Evolutionary conservation across 2,888 invertebrate species (phyloP).

Genomic region (Sympetrum striolatum): DNA sequence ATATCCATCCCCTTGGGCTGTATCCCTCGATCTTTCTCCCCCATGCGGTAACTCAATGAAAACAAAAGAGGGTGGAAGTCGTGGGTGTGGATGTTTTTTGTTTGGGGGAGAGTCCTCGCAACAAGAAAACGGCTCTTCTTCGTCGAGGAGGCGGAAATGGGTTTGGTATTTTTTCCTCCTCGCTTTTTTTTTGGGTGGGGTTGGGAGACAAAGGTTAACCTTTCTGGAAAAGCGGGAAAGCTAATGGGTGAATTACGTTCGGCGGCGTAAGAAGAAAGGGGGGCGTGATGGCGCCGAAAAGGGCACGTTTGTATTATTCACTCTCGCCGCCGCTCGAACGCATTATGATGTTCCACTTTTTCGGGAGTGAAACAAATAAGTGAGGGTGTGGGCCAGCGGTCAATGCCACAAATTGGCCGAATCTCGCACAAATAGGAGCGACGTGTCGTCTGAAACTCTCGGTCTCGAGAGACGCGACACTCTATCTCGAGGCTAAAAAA

Average conservation of each 20-base stretch:
- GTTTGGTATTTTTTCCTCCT: background rate
- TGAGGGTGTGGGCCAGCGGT: background rate
- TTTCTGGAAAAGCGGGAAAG: slow-evolving; percentile 6
- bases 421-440: no score
- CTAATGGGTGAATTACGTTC: slow-evolving; percentile 34
- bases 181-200: background rate
- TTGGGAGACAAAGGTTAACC: slow-evolving; percentile 25
- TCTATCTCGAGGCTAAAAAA: no score
- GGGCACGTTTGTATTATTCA: background rate
- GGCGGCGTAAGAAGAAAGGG: background rate
- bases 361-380: background rate
- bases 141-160: slow-evolving; percentile 12
- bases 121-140: slow-evolving; percentile 19
- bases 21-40: background rate
- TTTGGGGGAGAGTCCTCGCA: background rate
- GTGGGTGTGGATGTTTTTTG: slow-evolving; percentile 3
- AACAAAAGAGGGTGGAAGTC: slow-evolving; percentile 30
- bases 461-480: no score
- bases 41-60: slow-evolving; percentile 29
- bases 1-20: background rate
- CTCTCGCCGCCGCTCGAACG: background rate
- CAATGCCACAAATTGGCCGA: no score
- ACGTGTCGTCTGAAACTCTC: no score
- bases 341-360: background rate
- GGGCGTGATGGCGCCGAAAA: background rate